These are phyloP conservation scores for Haliclona indistincta DNA, from an alignment of 37 sponge, comb jelly and placozoan species.

Conservation along the genomic window DNA sequence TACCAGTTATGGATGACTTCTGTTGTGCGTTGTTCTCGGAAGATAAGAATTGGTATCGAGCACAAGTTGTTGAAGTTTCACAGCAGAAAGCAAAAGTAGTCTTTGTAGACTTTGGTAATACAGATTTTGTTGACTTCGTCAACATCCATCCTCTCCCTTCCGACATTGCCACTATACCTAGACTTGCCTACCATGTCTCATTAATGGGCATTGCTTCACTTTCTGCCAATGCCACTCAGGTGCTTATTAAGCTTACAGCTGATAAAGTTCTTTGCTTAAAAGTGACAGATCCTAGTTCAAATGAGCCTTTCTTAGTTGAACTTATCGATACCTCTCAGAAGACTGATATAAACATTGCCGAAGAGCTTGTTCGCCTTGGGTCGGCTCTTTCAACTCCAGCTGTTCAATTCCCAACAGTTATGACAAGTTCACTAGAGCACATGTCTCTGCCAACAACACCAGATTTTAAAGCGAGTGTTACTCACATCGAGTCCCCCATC, in stretches of 20 bases:
- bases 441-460: neutral
- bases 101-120: slow-evolving; percentile 77
- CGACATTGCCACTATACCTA: neutral
- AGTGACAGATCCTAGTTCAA: neutral
- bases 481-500: neutral
- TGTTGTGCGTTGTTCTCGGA: slow-evolving; percentile 66
- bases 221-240: neutral
- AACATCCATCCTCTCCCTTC: neutral
- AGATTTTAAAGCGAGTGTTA: neutral
- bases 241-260: neutral
- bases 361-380: slow-evolving; percentile 7
- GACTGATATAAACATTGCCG: slow-evolving; percentile 10
- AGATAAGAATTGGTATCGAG: slow-evolving; percentile 65
- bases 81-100: neutral
- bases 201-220: neutral
- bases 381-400: neutral
- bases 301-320: neutral
- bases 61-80: slow-evolving; percentile 15
- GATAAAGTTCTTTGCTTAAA: slow-evolving; percentile 1
- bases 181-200: neutral
- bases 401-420: neutral
- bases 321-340: slow-evolving; percentile 12
- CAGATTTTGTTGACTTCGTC: slow-evolving; percentile 24
- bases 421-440: neutral
- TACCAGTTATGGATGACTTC: slow-evolving; percentile 17